Evolutionary conservation across 2,888 invertebrate genomes (phyloP).

Genomic region (Ectobius pallidus): DNA sequence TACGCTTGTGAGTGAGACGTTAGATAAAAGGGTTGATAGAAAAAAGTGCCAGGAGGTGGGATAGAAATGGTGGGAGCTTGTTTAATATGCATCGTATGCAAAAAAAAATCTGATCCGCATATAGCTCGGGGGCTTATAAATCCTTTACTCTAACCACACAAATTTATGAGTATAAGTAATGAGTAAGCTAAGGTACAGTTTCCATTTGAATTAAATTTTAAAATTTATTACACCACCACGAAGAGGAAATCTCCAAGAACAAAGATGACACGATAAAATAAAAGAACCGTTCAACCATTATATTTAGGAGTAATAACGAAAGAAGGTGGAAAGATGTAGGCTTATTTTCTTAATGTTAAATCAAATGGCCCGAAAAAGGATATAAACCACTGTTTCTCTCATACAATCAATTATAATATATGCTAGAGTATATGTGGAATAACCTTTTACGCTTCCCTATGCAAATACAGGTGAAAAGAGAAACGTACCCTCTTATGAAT

Average conservation of each 20-base stretch:
- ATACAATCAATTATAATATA: conserved; percentile 19
- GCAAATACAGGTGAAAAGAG: conserved; percentile 42
- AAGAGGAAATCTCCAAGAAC: too few species aligned
- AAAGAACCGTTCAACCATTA: too few species aligned
- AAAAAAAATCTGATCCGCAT: conserved; percentile 32
- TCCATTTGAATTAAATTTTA: too few species aligned
- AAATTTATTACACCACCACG: too few species aligned
- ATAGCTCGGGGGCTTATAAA: conserved; percentile 31
- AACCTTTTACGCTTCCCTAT: conserved; percentile 40
- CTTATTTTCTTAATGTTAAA: too few species aligned
- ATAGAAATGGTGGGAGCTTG: not conserved
- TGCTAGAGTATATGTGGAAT: conserved; percentile 24
- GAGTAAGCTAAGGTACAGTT: conserved; percentile 1
- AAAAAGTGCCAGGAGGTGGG: conserved; percentile 7
- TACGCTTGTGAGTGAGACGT: conserved; percentile 31
- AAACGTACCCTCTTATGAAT: conserved; percentile 37
- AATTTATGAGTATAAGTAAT: conserved; percentile 18
- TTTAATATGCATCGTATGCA: conserved; percentile 39
- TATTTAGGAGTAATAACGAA: too few species aligned
- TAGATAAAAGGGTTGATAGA: conserved; percentile 17
- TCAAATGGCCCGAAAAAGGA: too few species aligned
- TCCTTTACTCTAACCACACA: conserved; percentile 29
- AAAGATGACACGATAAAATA: too few species aligned
- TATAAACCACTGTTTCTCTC: too few species aligned
- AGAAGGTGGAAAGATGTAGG: too few species aligned